Base-by-base conservation (phyloP, 2,888 invertebrate species). In the Drosophila histrio region DNA sequence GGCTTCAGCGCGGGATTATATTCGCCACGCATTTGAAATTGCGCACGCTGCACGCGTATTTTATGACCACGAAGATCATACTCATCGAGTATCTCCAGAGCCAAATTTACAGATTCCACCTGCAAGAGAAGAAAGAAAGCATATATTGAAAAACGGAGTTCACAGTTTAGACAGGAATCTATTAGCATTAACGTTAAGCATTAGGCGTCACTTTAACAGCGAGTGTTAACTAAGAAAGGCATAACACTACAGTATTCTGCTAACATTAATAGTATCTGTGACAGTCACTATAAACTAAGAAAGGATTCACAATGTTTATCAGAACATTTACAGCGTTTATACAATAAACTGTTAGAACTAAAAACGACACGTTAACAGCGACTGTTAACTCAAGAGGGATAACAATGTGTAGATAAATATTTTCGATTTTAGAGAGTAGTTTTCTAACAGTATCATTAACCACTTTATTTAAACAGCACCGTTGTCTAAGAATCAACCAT, bases 1-100 rank as follows among this genome's bases (percentile, higher is more conserved):
- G 97, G 97, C 91, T 97, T 98, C 56, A 97, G 94, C 0, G 95
- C 94, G 1, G 99, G 99, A 93, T 99, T 97, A 91, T 97, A 99
- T 43, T 94, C 93, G 11, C 98, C 99, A 92, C 99, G 99, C 94
- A 98, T 93, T 91, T 98, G 95, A 90, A 99, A 99, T 88, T 96
- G 95, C 3, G 99, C 99, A 81, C 95, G 94, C 92, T 99, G 98
- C 2, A 99, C 98, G 85, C 94, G 94, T 4, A 99, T 93, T 86
- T 94, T 96, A 54, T 96, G 94, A 0, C 96, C 97, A 88, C 96
- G 94, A 5, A 96, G 92, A 66, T 95, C 94, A 79, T 94, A 95
- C 1, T 98, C 99, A 92, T 99, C 99, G 44, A 99, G 92, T 69
- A 99, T 93, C 67, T 97, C 96, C 56, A 99, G 91, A 0, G 99